Evolutionary conservation across 2,113 vertebrate genomes (phyloP).

Genomic region (Phylloscopus trochiloides): DNA sequence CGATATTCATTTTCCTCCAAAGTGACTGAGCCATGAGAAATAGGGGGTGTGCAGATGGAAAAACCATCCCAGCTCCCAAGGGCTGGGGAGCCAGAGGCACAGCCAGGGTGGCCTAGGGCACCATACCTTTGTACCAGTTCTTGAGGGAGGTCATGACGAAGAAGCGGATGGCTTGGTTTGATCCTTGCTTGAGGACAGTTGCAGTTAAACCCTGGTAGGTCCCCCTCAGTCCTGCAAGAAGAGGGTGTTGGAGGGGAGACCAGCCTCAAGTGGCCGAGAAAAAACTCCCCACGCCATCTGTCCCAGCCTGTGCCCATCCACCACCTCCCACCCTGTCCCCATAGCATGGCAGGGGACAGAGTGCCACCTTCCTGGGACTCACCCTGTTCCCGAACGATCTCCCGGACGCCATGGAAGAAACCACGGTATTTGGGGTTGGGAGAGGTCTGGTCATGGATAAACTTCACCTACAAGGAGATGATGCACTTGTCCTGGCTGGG

Average conservation of each 20-base stretch:
- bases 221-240: conserved; percentile 83
- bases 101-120: background rate
- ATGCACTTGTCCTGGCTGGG: background rate
- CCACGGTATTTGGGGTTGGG: conserved; percentile 89
- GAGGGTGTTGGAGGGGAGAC: background rate
- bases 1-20: background rate
- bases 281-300: background rate
- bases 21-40: background rate
- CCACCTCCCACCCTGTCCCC: accelerated
- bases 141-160: conserved; percentile 92
- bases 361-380: background rate
- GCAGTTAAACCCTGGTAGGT: conserved; percentile 94
- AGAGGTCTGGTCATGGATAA: conserved; percentile 95
- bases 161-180: conserved; percentile 96
- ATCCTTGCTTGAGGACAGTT: conserved; percentile 92
- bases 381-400: conserved; percentile 89
- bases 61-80: background rate
- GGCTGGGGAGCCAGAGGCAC: background rate
- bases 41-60: accelerated
- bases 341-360: background rate
- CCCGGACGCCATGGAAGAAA: conserved; percentile 90
- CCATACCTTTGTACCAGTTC: conserved; percentile 94
- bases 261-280: background rate
- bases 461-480: conserved; percentile 83
- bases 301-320: background rate